Base-by-base conservation (phyloP, 2,888 invertebrate species). In the Xestia xanthographa region DNA sequence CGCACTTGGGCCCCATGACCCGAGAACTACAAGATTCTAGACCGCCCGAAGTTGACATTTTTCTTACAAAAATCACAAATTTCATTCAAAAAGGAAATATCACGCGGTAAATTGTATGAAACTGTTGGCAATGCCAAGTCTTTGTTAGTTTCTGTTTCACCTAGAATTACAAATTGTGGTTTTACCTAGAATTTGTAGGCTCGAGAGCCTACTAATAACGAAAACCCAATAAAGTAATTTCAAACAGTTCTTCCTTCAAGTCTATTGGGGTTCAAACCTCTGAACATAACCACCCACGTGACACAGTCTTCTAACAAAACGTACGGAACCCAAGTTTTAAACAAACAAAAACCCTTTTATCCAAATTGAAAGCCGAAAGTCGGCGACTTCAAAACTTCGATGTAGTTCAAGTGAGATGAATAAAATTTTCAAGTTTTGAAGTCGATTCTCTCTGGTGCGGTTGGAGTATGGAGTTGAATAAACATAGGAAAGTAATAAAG, bases 361-460 rank as follows among this genome's bases (percentile, higher is more conserved):
- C 69, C 76, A 80, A 81, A 87, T 88, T 86, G 86, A 75, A 87
- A 86, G 82, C 65, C 68, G 75, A 86, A 84, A 83, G 78, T 75
- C 72, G 22, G 26, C 66, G 77, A 70, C 69, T 74, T 81, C 58
- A 43, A 29, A 58, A 77, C 77, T 81, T 62, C 62, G 60, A 80
- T 72, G 77, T 77, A 80, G 82, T 85, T 87, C 77, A 80, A 85
- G 70, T 80, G 79, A 85, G 74, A 87, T 82, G 86, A 85, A 85
- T 88, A 86, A 88, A 88, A 88, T 86, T 84, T 86, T 72, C 72
- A 86, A 85, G 70, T 85, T 84, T 75, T 38, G 58, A 74, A 85
- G 72, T 77, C 75, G 75, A 66, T 70, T 73, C 73, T 29, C 66
- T 80, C 60, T 65, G 58, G 62, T 20, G 65, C 38, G n/a, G 62